Evolutionary conservation across 2,113 vertebrate genomes (phyloP).

Genomic region (Microcebus lehilahytsara): DNA sequence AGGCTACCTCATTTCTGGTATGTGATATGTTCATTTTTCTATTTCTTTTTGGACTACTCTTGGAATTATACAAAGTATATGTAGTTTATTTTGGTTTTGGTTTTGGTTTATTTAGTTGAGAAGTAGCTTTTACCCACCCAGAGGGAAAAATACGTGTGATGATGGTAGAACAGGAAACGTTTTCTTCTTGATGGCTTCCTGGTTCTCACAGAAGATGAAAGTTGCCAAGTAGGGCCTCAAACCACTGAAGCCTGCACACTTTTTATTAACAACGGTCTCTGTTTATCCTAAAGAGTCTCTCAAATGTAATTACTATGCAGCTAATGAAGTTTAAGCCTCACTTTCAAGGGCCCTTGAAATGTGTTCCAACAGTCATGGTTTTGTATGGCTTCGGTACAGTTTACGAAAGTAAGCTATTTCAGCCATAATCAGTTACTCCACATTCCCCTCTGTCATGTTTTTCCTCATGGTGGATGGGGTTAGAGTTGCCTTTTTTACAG

Average conservation of each 20-base stretch:
- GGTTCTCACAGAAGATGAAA: not conserved
- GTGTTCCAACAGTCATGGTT: not conserved
- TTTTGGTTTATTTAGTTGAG: slow-evolving; percentile 16
- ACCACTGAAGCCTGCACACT: not conserved
- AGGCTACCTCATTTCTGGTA: slow-evolving; percentile 99
- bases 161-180: not conserved
- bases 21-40: slow-evolving; percentile 27
- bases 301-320: not conserved
- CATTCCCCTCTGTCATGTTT: not conserved
- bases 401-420: not conserved
- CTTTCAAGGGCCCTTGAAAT: not conserved
- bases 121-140: not conserved
- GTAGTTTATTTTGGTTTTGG: no score
- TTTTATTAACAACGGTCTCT: not conserved
- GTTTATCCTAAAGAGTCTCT: not conserved
- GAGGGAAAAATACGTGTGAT: not conserved
- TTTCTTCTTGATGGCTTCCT: not conserved
- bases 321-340: not conserved
- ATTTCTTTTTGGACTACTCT: not conserved
- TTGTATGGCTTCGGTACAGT: not conserved
- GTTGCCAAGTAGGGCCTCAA: not conserved
- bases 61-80: not conserved
- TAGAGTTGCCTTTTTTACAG: not conserved
- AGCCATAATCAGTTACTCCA: not conserved
- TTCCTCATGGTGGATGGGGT: not conserved